These are phyloP conservation scores for Trogon melanurus DNA, from an alignment of 2,113 vertebrate species.

Conservation along the genomic window DNA sequence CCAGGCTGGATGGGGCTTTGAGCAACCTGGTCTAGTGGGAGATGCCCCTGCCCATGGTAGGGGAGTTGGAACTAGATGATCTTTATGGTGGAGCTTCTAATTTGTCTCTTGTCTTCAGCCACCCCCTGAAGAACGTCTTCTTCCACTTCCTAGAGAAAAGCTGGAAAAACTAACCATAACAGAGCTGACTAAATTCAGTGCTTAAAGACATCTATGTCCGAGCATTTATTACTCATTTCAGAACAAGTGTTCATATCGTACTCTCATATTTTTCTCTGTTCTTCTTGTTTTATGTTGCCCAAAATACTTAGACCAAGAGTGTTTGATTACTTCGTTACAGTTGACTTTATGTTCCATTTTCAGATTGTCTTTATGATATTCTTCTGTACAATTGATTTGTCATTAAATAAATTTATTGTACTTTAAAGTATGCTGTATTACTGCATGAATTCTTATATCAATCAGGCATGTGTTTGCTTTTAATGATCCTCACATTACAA, in stretches of 20 bases:
- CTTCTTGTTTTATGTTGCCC: neutral
- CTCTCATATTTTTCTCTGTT: neutral
- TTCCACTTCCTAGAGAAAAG: neutral
- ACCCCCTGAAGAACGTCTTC: neutral
- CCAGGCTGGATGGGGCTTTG: too few species aligned
- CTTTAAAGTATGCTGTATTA: neutral
- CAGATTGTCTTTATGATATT: neutral
- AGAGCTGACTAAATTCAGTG: neutral
- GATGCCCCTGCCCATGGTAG: too few species aligned
- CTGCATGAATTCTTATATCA: constrained; percentile 14
- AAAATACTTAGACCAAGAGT: neutral
- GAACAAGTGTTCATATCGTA: neutral
- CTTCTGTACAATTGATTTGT: neutral
- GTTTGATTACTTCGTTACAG: neutral
- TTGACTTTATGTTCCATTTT: neutral
- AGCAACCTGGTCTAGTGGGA: too few species aligned
- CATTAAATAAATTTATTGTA: neutral
- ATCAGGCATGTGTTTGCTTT: constrained; percentile 14
- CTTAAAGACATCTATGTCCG: neutral
- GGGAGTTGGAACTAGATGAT: too few species aligned
- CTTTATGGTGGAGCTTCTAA: neutral
- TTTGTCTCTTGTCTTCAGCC: neutral
- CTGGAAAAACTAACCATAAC: neutral
- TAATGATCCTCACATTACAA: constrained; percentile 9
- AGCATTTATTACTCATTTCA: neutral